Percentiles rank a stretch among this genome's conserved stretches.
Conservation (phyloP, 1,140 invertebrate species). For the Nixonia krombeini region DNA sequence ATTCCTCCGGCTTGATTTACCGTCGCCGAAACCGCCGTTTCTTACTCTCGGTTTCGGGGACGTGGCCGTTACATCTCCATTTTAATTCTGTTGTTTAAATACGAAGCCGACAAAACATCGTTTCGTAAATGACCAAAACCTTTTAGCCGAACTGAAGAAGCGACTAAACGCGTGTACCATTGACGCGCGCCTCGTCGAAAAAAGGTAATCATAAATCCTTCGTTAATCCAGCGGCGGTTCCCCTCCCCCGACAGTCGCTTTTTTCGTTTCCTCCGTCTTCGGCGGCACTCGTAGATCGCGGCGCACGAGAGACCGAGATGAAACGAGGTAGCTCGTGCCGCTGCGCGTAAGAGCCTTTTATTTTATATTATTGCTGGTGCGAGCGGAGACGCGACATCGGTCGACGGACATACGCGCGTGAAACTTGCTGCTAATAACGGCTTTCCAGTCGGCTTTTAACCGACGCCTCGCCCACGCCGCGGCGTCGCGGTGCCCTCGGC, state of each 20-base stretch:
- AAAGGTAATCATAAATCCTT: conserved; percentile 45
- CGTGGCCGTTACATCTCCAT: background rate
- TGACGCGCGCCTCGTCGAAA: conserved; percentile 24
- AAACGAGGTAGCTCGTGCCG: conserved; percentile 47
- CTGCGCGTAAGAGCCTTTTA: conserved; percentile 53
- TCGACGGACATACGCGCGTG: conserved; percentile 41
- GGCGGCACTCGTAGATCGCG: conserved; percentile 34
- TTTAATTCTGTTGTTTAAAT: conserved; percentile 14
- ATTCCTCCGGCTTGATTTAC: too few species aligned
- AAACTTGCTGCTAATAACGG: conserved; percentile 55
- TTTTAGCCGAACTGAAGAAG: conserved; percentile 31
- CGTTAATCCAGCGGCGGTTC: conserved; percentile 35
- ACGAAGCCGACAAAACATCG: conserved; percentile 10
- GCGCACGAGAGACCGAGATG: conserved; percentile 20
- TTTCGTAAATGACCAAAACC: conserved; percentile 45
- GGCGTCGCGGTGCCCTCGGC: conserved; percentile 27
- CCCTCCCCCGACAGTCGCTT: background rate
- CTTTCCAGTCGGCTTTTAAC: conserved; percentile 53
- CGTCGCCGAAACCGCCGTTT: too few species aligned
- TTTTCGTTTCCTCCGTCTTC: conserved; percentile 21
- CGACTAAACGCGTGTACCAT: conserved; percentile 28
- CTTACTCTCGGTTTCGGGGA: too few species aligned
- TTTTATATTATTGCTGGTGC: conserved; percentile 59
- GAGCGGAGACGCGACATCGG: conserved; percentile 44
- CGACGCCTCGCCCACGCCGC: conserved; percentile 52